Base-by-base conservation (phyloP, 2,113 vertebrate genomes). In the Catharus minimus region DNA sequence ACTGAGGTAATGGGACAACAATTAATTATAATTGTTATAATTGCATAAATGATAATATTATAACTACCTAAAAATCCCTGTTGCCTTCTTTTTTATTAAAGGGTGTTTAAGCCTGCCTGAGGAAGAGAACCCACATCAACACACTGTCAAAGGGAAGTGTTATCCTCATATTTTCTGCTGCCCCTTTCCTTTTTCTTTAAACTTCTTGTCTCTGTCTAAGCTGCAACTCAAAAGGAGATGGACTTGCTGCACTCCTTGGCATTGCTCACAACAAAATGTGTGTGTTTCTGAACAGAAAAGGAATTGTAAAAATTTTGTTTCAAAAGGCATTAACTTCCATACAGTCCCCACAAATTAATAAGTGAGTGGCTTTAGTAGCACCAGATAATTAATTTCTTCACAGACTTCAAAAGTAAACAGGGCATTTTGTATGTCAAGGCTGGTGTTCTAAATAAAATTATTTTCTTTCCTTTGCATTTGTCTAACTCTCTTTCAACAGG, bases 41-140 rank as follows among this genome's bases (percentile, higher is more conserved):
- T 36, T 36, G 33, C 33, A 36, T 8, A 36, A 7, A 36, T 36
- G 33, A 36, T 36, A 36, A 36, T 36, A 36, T 36, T 36, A 36
- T 36, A 36, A 36, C 33, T 36, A 36, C 6, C 1, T 49, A 88
- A 78, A 44, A 4, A 56, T 10, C 23, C 53, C 6, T 82, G 10
- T 28, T 22, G 38, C 11, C 2, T 5, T 32, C 10, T 76, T 60
- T 9, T 53, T 77, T 39, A 11, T 10, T 4, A 32, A 10, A 72
- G 11, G 8, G 3, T 2, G 0, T 19, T 53, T 28, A 43, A 84
- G 4, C 16, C 38, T 55, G 23, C 18, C 82, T 21, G 14, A 21
- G 17, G 23, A 83, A n/a, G n/a, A 74, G 22, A 74, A 28, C 2
- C 1, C 5, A 19, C 1, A 0, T 20, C 23, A 83, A 21, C 8